Evolutionary conservation across 2,888 invertebrate genomes (phyloP).

Genomic region (Drosophila paranaensis): DNA sequence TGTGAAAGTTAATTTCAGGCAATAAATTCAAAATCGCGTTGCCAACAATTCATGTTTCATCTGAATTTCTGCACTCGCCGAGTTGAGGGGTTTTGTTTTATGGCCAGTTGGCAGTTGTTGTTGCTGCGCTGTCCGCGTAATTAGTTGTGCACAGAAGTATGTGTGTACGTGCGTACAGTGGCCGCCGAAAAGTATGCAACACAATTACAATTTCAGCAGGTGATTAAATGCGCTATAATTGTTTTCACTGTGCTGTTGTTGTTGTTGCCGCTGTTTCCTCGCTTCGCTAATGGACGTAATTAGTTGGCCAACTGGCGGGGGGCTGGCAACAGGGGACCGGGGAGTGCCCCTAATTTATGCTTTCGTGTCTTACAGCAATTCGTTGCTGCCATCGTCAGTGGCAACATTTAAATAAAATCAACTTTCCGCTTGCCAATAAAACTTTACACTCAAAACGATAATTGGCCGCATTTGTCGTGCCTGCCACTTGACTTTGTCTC

Average conservation of each 20-base stretch:
- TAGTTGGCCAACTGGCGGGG: slow-evolving; percentile 60
- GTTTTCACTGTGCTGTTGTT: slow-evolving; percentile 71
- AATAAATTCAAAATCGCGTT: slow-evolving; percentile 79
- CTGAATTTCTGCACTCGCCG: slow-evolving; percentile 18
- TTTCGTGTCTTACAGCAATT: slow-evolving; percentile 66
- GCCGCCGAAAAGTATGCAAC: slow-evolving; percentile 71
- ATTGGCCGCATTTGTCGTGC: slow-evolving; percentile 73
- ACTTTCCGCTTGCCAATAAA: slow-evolving; percentile 66
- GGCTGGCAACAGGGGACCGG: background rate
- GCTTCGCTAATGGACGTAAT: slow-evolving; percentile 74
- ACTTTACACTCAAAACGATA: slow-evolving; percentile 80
- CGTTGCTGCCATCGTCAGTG: slow-evolving; percentile 49
- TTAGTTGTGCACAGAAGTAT: slow-evolving; percentile 45
- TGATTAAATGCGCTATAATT: slow-evolving; percentile 84
- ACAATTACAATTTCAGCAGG: slow-evolving; percentile 84
- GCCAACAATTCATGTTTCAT: slow-evolving; percentile 53
- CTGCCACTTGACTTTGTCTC: slow-evolving; percentile 57
- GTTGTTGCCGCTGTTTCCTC: slow-evolving; percentile 36
- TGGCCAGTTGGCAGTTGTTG: slow-evolving; percentile 5
- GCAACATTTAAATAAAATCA: slow-evolving; percentile 75
- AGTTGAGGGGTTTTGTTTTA: slow-evolving; percentile 38
- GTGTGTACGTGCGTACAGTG: slow-evolving; percentile 5
- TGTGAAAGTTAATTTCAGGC: slow-evolving; percentile 78
- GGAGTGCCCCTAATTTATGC: slow-evolving; percentile 65
- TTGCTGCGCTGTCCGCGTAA: slow-evolving; percentile 44